Percentiles rank a stretch among this genome's conserved stretches.
Conservation (phyloP, 2,797 vertebrate genomes). For the Ceyx erithaca region DNA sequence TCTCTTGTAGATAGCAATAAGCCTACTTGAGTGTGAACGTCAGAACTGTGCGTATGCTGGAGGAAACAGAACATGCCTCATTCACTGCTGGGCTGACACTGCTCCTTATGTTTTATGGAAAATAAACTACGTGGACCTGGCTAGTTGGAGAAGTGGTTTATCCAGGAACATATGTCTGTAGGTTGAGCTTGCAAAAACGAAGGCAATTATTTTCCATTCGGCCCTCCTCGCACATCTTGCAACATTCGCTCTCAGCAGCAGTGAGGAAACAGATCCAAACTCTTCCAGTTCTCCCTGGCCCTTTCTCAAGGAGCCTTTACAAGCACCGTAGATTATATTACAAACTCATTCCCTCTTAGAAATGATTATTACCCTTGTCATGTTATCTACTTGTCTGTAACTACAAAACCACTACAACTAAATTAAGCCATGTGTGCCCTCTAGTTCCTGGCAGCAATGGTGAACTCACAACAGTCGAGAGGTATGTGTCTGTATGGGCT, state of each 20-base stretch:
- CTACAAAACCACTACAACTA: not conserved
- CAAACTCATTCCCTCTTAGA: conserved; percentile 32
- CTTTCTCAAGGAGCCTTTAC: conserved; percentile 37
- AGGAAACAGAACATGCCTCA: rapidly evolving
- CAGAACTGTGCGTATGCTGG: rapidly evolving
- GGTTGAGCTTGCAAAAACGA: not conserved
- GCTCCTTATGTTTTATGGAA: not conserved
- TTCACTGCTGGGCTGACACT: not conserved
- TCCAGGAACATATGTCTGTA: conserved; percentile 56
- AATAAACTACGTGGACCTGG: not conserved
- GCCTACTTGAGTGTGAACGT: not conserved
- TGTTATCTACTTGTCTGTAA: conserved; percentile 43
- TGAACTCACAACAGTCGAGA: not conserved
- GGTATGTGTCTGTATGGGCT: rapidly evolving
- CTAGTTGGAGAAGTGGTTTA: not conserved
- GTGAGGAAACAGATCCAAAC: conserved; percentile 18
- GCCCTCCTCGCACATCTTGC: not conserved
- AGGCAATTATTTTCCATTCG: conserved; percentile 56
- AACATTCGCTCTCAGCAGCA: not conserved
- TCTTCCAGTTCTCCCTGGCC: conserved; percentile 45
- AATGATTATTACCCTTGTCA: not conserved
- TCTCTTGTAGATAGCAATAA: not conserved
- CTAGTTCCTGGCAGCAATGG: not conserved
- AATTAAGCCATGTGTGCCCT: conserved; percentile 7
- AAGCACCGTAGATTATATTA: not conserved